Conservation (phyloP, 2,113 vertebrate genomes). For the Nymphicus hollandicus region DNA sequence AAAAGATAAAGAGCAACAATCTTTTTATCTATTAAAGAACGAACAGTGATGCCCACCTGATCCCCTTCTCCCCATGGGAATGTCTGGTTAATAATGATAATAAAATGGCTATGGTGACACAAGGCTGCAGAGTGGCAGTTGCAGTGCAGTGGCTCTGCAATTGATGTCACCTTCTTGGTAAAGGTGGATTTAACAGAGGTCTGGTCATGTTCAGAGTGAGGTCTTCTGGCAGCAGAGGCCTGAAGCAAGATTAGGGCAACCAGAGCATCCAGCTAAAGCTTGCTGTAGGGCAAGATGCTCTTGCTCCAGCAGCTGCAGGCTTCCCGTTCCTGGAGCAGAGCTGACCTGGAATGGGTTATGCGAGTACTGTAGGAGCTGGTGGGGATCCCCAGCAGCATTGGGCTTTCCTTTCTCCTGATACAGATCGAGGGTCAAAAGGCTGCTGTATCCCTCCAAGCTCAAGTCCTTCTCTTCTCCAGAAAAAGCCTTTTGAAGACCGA, state of each 20-base stretch:
- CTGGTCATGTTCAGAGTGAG: background rate
- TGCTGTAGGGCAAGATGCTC: background rate
- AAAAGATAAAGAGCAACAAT: background rate
- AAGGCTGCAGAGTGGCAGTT: background rate
- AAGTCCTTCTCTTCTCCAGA: background rate
- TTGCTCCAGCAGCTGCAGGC: background rate
- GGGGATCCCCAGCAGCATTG: background rate
- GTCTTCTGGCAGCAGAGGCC: background rate
- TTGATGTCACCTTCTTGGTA: background rate
- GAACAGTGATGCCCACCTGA: background rate
- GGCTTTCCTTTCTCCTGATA: background rate
- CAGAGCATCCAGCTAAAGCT: background rate
- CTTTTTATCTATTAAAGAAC: background rate
- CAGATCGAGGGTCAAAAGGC: background rate
- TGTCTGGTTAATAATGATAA: background rate
- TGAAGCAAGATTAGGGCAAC: background rate
- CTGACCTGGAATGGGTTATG: background rate
- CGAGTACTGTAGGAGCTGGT: background rate
- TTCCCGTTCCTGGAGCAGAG: background rate
- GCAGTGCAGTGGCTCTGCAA: background rate
- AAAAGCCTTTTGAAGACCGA: background rate
- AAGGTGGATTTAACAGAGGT: background rate
- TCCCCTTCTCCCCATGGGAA: background rate
- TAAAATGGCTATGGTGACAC: background rate
- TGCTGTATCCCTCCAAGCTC: background rate